Conservation (phyloP, 2,888 invertebrate genomes). For the Timema cristinae region DNA sequence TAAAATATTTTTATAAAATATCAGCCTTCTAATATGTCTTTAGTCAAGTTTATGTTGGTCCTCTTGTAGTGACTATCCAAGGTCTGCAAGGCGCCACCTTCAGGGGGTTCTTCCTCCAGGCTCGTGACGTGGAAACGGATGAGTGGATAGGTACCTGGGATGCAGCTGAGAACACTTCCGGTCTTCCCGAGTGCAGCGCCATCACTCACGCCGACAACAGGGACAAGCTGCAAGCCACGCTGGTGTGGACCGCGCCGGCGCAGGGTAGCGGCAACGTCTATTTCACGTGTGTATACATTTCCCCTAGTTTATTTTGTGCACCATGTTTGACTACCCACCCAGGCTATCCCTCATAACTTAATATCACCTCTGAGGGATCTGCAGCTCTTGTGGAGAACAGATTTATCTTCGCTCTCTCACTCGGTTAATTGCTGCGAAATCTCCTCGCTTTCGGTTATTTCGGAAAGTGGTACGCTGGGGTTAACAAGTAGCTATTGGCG, state of each 20-base stretch:
- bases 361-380: too few relatives aligned
- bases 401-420: too few relatives aligned
- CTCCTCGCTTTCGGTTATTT: too few relatives aligned
- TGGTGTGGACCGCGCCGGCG: conserved; percentile 71
- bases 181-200: conserved; percentile 73
- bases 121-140: conserved; percentile 65
- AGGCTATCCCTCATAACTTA: too few relatives aligned
- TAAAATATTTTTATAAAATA: too few relatives aligned
- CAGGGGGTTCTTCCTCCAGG: conserved; percentile 82
- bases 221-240: conserved; percentile 66
- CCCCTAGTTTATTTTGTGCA: too few relatives aligned
- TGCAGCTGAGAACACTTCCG: conserved; percentile 67
- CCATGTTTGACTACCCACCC: too few relatives aligned
- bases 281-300: conserved; percentile 65
- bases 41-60: neutral
- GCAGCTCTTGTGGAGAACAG: too few relatives aligned
- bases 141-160: conserved; percentile 75
- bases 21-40: too few relatives aligned
- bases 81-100: conserved; percentile 56
- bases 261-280: conserved; percentile 65
- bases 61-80: conserved; percentile 53
- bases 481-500: too few relatives aligned
- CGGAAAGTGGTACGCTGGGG: too few relatives aligned
- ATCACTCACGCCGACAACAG: conserved; percentile 74
- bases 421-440: too few relatives aligned